Conservation (phyloP, 2,113 vertebrate genomes). For the Oryctolagus cuniculus region mOryCun1.1 NC_091436.1:6901501-6902000, state of each 20-base stretch:
- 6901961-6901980: background rate
- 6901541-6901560: background rate
- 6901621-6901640: background rate
- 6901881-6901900: no score
- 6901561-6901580: background rate
- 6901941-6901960: background rate
- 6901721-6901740: background rate
- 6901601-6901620: accelerated
- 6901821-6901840: background rate
- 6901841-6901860: background rate
- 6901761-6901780: background rate
- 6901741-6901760: background rate
- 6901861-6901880: accelerated
- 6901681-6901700: background rate
- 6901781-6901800: background rate
- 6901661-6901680: background rate
- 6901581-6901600: accelerated
- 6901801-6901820: background rate
- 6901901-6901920: no score
- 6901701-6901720: background rate
- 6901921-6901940: no score
- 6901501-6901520: background rate
- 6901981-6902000: background rate
- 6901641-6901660: background rate
- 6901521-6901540: no score